Conservation (phyloP, 1,140 invertebrate genomes). For the Microplitis demolitor region DNA sequence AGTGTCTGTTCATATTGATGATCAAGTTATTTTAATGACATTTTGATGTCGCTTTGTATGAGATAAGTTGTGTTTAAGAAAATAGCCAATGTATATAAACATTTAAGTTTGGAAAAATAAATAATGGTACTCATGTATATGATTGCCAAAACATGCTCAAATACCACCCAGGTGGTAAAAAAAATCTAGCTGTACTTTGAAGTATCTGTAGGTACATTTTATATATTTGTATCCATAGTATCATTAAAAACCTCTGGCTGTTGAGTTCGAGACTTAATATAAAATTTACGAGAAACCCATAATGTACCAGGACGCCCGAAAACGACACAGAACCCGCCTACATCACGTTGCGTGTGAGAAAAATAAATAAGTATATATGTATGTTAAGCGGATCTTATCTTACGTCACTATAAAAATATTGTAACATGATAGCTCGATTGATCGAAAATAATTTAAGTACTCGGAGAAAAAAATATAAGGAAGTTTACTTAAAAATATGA, state of each 20-base stretch:
- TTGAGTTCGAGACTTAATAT: slow-evolving; percentile 25
- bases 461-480: too few species aligned
- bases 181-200: neutral
- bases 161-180: slow-evolving; percentile 24
- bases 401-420: too few species aligned
- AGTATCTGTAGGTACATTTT: slow-evolving; percentile 5
- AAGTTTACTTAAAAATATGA: too few species aligned
- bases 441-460: slow-evolving; percentile 31
- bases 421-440: slow-evolving; percentile 37
- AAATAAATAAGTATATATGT: neutral
- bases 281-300: slow-evolving; percentile 35
- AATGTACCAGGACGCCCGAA: slow-evolving; percentile 30
- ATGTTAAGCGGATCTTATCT: neutral
- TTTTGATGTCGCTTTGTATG: neutral
- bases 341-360: slow-evolving; percentile 7
- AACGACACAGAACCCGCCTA: slow-evolving; percentile 11
- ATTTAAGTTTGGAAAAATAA: slow-evolving; percentile 11
- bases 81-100: neutral
- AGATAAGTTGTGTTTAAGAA: neutral
- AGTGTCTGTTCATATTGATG: neutral
- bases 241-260: neutral
- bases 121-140: neutral
- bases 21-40: neutral
- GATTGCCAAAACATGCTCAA: slow-evolving; percentile 16
- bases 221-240: neutral